Evolutionary conservation across 2,797 vertebrate species (phyloP).

Genomic region (Characodon lateralis): DNA sequence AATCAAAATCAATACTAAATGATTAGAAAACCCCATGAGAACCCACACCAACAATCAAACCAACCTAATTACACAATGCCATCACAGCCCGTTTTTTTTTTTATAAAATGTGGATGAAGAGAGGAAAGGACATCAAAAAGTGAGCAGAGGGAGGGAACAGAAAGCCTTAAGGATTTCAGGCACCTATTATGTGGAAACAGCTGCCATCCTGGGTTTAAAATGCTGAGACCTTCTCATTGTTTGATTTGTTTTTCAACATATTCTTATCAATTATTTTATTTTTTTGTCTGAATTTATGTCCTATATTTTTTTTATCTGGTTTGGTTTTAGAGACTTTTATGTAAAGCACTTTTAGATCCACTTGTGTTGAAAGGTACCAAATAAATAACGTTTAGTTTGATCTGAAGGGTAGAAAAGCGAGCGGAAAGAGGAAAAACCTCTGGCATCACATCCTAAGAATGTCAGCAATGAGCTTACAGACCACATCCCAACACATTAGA

Average conservation of each 20-base stretch:
- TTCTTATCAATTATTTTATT: too few relatives aligned
- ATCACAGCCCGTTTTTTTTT: constrained; percentile 37
- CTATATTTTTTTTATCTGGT: too few relatives aligned
- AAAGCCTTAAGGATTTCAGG: too few relatives aligned
- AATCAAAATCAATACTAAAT: constrained; percentile 64
- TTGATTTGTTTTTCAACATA: too few relatives aligned
- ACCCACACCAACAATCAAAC: constrained; percentile 44
- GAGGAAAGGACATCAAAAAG: constrained; percentile 41
- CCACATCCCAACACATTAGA: constrained; percentile 79
- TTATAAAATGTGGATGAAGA: constrained; percentile 49
- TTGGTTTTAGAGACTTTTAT: too few relatives aligned
- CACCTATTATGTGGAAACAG: too few relatives aligned
- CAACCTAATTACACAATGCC: constrained; percentile 53
- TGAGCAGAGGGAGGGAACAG: constrained; percentile 44
- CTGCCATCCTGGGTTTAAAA: too few relatives aligned
- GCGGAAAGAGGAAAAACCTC: constrained; percentile 54
- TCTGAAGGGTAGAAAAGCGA: constrained; percentile 40
- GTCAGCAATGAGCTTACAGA: constrained; percentile 79
- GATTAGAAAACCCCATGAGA: constrained; percentile 46
- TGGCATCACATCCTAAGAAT: constrained; percentile 79
- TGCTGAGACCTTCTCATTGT: too few relatives aligned
- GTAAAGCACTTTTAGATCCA: too few relatives aligned
- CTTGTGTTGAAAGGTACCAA: too few relatives aligned
- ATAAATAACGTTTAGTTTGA: too few relatives aligned
- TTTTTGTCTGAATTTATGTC: too few relatives aligned